phyloP scores from a whole-genome alignment of 1,140 invertebrate genomes.

The Araneus ventricosus region DNA sequence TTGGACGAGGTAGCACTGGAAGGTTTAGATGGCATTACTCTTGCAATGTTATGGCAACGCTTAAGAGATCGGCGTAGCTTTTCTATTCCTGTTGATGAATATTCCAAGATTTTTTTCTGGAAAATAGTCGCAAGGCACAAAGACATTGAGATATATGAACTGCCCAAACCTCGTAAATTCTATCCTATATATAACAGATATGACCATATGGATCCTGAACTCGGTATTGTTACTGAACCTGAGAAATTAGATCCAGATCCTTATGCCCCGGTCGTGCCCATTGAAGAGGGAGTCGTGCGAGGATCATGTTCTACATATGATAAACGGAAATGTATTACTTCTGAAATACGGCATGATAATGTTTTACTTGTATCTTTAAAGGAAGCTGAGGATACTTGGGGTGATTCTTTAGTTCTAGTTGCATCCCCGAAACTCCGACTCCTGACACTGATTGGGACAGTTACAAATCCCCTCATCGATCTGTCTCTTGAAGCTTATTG shows the following conservation, averaged over 20 bases:
- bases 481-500: slow-evolving; percentile 85
- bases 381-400: too few relatives aligned
- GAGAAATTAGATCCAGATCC: slow-evolving; percentile 82
- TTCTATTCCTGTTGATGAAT: slow-evolving; percentile 79
- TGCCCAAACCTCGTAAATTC: too few relatives aligned
- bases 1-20: slow-evolving; percentile 86
- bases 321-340: too few relatives aligned
- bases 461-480: slow-evolving; percentile 83
- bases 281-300: slow-evolving; percentile 82
- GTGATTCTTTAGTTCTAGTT: too few relatives aligned
- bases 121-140: slow-evolving; percentile 79
- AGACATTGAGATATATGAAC: slow-evolving; percentile 85
- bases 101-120: slow-evolving; percentile 83
- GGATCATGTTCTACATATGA: too few relatives aligned
- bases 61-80: slow-evolving; percentile 80
- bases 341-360: slow-evolving; percentile 77
- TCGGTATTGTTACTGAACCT: slow-evolving; percentile 76
- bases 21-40: too few relatives aligned
- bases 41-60: slow-evolving; percentile 81
- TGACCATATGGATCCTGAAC: slow-evolving; percentile 79
- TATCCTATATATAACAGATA: too few relatives aligned
- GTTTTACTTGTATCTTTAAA: slow-evolving; percentile 79
- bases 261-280: slow-evolving; percentile 83
- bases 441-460: too few relatives aligned
- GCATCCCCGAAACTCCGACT: slow-evolving; percentile 85